Evolutionary conservation across 1,140 invertebrate genomes (phyloP).

Genomic region (Cotesia typhae): DNA sequence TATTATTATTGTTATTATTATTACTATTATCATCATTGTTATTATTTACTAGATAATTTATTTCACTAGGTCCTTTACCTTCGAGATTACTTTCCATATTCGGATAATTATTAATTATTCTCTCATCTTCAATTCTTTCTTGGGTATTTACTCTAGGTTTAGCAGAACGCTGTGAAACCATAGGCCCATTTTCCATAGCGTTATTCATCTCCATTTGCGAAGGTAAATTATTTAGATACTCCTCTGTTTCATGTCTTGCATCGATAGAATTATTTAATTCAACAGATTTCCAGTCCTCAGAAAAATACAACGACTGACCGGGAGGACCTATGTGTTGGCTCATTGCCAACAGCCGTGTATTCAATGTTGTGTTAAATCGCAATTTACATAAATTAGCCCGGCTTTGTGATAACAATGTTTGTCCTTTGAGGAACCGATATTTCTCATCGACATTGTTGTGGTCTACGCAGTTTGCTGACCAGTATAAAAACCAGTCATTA

Average conservation of each 20-base stretch:
- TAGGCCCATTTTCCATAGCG: constrained; percentile 34
- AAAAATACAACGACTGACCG: constrained; percentile 68
- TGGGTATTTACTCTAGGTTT: background rate
- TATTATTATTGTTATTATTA: constrained; percentile 20
- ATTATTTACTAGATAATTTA: constrained; percentile 37
- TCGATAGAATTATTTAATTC: constrained; percentile 64
- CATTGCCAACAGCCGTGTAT: constrained; percentile 75
- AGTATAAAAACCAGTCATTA: constrained; percentile 80
- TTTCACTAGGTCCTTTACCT: too few relatives aligned
- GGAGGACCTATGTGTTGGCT: constrained; percentile 74
- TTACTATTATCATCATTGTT: constrained; percentile 24
- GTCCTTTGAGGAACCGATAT: constrained; percentile 65
- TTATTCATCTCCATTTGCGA: constrained; percentile 42
- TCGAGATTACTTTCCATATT: too few relatives aligned
- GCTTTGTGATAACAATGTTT: constrained; percentile 71
- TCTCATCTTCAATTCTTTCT: too few relatives aligned
- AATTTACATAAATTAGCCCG: constrained; percentile 76
- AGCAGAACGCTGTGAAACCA: background rate
- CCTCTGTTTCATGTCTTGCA: constrained; percentile 56
- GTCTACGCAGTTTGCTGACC: constrained; percentile 74
- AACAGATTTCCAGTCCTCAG: constrained; percentile 56
- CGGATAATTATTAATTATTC: too few relatives aligned
- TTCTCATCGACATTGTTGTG: constrained; percentile 60
- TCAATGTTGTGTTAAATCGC: constrained; percentile 75
- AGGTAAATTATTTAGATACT: constrained; percentile 52